Conservation (phyloP, 2,113 vertebrate genomes). For the Myiozetetes cayanensis region DNA sequence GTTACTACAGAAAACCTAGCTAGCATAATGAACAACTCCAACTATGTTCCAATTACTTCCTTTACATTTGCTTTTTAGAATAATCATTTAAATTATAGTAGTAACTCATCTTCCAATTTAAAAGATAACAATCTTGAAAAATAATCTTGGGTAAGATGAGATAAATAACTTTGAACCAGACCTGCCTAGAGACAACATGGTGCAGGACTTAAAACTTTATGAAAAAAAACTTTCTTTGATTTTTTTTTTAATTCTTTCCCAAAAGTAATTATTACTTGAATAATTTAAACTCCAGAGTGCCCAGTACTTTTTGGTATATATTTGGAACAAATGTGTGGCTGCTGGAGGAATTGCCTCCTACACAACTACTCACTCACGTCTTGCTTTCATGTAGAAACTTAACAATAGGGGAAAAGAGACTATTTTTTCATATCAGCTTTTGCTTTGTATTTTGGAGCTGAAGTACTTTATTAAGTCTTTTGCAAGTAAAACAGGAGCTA, state of each 20-base stretch:
- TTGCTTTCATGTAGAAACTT: background rate
- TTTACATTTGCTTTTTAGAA: background rate
- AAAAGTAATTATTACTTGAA: background rate
- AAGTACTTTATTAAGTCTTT: background rate
- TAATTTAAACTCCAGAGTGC: background rate
- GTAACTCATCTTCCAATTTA: background rate
- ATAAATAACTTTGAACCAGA: background rate
- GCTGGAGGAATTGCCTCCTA: conserved; percentile 23
- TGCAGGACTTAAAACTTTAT: background rate
- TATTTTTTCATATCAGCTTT: background rate
- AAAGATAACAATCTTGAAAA: background rate
- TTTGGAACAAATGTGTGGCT: conserved; percentile 22
- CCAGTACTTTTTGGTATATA: conserved; percentile 1
- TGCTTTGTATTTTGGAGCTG: conserved; percentile 2
- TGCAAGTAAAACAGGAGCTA: background rate
- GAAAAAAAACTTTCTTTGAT: background rate
- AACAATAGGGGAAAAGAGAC: background rate
- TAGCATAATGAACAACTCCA: background rate
- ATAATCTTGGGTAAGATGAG: background rate
- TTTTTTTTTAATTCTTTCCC: background rate
- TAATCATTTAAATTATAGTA: background rate
- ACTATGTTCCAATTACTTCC: background rate
- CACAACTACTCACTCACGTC: background rate
- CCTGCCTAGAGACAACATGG: background rate
- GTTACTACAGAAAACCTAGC: background rate